These are phyloP conservation scores for Saturnia japonica DNA, from an alignment of 2,888 invertebrate species.

Conservation along the genomic window DNA sequence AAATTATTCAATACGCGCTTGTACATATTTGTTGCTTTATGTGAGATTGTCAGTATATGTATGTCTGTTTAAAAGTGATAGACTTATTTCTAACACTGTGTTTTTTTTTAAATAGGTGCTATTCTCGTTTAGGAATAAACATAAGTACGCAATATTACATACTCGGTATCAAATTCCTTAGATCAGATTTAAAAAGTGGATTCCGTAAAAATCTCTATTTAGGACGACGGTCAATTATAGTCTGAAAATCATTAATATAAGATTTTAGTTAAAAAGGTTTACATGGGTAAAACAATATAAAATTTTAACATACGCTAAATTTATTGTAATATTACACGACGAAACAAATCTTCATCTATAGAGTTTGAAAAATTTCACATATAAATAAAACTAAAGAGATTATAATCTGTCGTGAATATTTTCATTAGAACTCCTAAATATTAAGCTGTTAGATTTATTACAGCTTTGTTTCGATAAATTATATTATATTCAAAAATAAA, in stretches of 20 bases:
- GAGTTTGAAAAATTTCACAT: neutral
- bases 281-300: neutral
- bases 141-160: no score
- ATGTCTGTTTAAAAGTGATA: no score
- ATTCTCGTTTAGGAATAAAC: no score
- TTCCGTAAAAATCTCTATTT: no score
- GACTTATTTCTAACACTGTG: no score
- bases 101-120: no score
- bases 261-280: neutral
- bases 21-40: neutral
- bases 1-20: neutral
- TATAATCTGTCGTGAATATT: neutral
- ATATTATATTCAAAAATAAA: neutral
- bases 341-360: neutral
- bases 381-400: neutral
- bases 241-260: neutral
- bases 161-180: no score
- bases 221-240: no score
- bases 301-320: neutral
- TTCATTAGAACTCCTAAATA: neutral
- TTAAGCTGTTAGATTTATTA: slow-evolving; percentile 3
- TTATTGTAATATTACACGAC: neutral
- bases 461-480: neutral
- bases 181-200: no score
- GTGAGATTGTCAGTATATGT: no score